Percentiles rank a stretch among this genome's conserved stretches.
These are phyloP conservation scores for Callocephalon fimbriatum DNA, from an alignment of 2,113 vertebrate species.

Conservation along the genomic window DNA sequence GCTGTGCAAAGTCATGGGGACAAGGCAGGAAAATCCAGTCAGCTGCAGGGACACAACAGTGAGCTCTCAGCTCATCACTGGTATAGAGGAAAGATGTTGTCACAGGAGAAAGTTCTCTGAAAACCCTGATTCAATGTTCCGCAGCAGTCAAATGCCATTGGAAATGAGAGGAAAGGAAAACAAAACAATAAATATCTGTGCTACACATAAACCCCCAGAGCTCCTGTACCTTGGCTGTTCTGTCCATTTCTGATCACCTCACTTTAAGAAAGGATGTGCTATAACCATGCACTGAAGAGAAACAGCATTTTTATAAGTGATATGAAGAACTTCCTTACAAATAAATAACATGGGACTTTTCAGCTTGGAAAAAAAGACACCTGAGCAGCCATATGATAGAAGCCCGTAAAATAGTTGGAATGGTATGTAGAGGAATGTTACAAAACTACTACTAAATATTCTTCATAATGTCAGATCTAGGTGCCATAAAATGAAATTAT, in stretches of 20 bases:
- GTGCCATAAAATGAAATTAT: background rate
- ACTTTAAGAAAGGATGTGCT: background rate
- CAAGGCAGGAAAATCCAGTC: background rate
- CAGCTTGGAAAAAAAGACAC: background rate
- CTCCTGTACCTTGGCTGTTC: background rate
- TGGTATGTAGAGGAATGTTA: background rate
- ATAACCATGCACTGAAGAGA: background rate
- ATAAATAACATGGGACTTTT: background rate
- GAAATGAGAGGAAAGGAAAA: background rate
- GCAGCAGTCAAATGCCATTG: background rate
- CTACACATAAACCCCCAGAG: background rate
- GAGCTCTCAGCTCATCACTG: background rate
- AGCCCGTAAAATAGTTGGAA: background rate
- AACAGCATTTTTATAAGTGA: background rate
- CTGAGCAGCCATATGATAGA: background rate
- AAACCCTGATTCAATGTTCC: background rate
- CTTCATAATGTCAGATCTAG: background rate
- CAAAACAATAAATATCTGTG: background rate
- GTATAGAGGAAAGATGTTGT: background rate
- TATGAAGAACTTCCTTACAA: background rate
- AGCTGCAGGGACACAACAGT: background rate
- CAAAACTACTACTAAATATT: background rate
- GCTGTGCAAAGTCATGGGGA: background rate
- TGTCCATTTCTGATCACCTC: background rate
- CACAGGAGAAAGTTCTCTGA: background rate